These are phyloP conservation scores for Tenebrio molitor DNA, from an alignment of 1,140 invertebrate species.

Conservation along the genomic window DNA sequence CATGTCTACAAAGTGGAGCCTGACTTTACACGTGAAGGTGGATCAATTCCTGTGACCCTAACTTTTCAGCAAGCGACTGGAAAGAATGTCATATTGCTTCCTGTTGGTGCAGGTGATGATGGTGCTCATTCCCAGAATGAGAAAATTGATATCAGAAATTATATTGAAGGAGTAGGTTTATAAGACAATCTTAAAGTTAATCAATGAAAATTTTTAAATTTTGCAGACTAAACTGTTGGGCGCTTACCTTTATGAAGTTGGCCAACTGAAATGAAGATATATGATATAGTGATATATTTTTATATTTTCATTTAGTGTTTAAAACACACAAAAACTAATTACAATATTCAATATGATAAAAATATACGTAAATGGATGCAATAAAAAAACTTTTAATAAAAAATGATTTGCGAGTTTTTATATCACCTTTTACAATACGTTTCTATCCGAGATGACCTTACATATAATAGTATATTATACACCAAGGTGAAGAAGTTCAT, in stretches of 20 bases:
- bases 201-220: slow-evolving; percentile 47
- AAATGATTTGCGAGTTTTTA: no score
- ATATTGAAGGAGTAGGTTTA: slow-evolving; percentile 90
- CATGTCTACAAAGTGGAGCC: slow-evolving; percentile 94
- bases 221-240: slow-evolving; percentile 87
- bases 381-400: no score
- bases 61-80: slow-evolving; percentile 91
- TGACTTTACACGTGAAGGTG: slow-evolving; percentile 92
- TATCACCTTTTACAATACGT: no score
- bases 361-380: no score
- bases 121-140: slow-evolving; percentile 99
- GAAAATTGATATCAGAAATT: slow-evolving; percentile 93
- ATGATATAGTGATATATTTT: no score
- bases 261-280: slow-evolving; percentile 67
- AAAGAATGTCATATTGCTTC: slow-evolving; percentile 93
- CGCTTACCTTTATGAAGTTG: slow-evolving; percentile 87
- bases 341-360: no score
- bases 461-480: no score
- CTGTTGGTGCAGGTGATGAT: slow-evolving; percentile 93
- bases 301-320: no score
- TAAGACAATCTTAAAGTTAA: slow-evolving; percentile 6
- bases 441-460: no score
- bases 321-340: no score
- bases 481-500: no score
- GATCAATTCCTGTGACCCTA: slow-evolving; percentile 89